These are phyloP conservation scores for Prorops nasuta DNA, from an alignment of 1,140 invertebrate genomes.

Conservation along the genomic window DNA sequence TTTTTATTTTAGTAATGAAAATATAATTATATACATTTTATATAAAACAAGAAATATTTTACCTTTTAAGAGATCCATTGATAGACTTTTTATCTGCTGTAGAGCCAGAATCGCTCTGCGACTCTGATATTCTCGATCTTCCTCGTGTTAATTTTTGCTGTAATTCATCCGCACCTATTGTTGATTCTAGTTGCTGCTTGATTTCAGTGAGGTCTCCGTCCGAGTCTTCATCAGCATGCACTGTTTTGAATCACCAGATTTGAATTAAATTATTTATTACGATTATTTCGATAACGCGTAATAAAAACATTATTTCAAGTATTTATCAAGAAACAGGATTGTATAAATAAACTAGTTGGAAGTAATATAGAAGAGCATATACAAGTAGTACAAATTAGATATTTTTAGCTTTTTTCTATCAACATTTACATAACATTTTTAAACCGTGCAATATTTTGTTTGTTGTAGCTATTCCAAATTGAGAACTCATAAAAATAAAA, in stretches of 20 bases:
- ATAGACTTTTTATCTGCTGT: slow-evolving; percentile 44
- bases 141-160: slow-evolving; percentile 65
- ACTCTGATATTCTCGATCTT: slow-evolving; percentile 61
- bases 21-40: slow-evolving; percentile 4
- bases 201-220: slow-evolving; percentile 70
- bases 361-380: too few relatives aligned
- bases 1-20: background rate
- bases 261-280: slow-evolving; percentile 6
- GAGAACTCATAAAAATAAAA: background rate
- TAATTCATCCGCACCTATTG: slow-evolving; percentile 65
- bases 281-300: background rate
- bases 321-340: background rate
- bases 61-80: slow-evolving; percentile 53
- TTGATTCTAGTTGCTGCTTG: slow-evolving; percentile 71
- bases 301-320: slow-evolving; percentile 1
- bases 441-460: too few relatives aligned
- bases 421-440: too few relatives aligned
- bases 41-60: too few relatives aligned
- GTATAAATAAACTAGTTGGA: slow-evolving; percentile 3
- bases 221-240: slow-evolving; percentile 44
- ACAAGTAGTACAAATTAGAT: too few relatives aligned
- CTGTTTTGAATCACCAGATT: slow-evolving; percentile 34
- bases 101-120: slow-evolving; percentile 63
- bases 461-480: background rate
- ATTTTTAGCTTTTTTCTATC: too few relatives aligned